Evolutionary conservation across 2,888 invertebrate species (phyloP).

Genomic region (Iselma pallidipennis): DNA sequence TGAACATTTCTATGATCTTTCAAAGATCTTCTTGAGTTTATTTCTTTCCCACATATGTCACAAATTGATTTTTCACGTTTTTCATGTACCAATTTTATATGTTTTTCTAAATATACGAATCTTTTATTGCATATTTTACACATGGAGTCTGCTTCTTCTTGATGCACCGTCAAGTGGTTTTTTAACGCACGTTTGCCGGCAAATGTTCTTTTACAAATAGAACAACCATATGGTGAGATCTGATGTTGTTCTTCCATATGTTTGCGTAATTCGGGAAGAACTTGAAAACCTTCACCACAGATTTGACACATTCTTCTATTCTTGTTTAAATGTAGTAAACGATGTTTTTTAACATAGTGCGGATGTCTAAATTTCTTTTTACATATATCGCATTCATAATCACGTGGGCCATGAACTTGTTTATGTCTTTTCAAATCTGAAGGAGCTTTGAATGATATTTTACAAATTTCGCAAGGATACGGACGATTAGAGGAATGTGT

Average conservation of each 20-base stretch:
- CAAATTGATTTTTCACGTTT: slow-evolving; percentile 25
- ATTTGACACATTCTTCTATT: neutral
- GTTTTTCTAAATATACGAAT: neutral
- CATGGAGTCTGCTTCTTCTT: neutral
- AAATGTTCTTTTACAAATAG: slow-evolving; percentile 35
- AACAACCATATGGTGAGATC: slow-evolving; percentile 22
- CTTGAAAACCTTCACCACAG: neutral
- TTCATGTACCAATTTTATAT: neutral
- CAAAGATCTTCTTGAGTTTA: no score
- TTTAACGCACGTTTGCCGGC: neutral
- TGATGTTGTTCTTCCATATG: neutral
- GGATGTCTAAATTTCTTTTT: neutral
- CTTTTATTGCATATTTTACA: neutral
- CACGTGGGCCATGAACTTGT: neutral
- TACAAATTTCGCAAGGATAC: neutral
- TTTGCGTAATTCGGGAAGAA: neutral
- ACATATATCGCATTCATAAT: neutral
- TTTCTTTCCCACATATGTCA: slow-evolving; percentile 39
- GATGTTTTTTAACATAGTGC: neutral
- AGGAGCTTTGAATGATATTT: neutral
- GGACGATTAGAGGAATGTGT: neutral
- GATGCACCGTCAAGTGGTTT: no score
- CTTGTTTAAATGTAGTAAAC: neutral
- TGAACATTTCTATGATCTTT: slow-evolving; percentile 47
- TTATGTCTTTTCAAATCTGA: neutral